Base-by-base conservation (phyloP, 2,113 vertebrate species). In the Sitta europaea region DNA sequence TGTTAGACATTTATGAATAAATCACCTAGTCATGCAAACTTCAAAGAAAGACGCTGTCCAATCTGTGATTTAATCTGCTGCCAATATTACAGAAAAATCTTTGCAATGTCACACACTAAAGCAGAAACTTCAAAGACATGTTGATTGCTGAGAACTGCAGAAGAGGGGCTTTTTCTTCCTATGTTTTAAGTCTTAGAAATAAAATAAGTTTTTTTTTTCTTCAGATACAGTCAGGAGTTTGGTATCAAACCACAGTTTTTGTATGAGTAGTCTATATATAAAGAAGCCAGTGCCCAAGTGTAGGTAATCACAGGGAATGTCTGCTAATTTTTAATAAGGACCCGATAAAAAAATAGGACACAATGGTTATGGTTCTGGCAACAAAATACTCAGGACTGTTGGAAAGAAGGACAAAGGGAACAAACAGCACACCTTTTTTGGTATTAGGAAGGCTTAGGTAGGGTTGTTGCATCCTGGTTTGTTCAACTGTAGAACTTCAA, bases 101-200 rank as follows among this genome's bases (percentile, higher is more conserved):
- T 94, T 88, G 51, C 66, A 74, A 67, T 57, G 42, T 68, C 81
- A 94, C 36, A 61, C 43, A 53, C 29, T 77, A 73, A 94, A 87
- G 63, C 11, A 88, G 57, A 91, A 93, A 91, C 62, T 92, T 96
- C 90, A 95, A 93, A 95, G 73, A 94, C 89, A 96, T 73, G 38
- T 16, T 85, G 51, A 43, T 85, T 85, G 40, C 25, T 9, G 5
- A 63, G 31, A 82, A 87, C 47, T 53, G 51, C 36, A 71, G 70
- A 73, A 48, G 33, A 70, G 25, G 14, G 3, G 0, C 2, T 53
- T 47, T 48, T 57, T 55, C 38, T 68, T 31, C 19, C 15, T 48
- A 10, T 48, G 29, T 14, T 40, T 73, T 75, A 42, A 66, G 7
- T 70, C 89, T 79, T 70, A 59, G 35, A 92, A 91, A 81, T 68